Percentiles rank a stretch among this genome's conserved stretches.
phyloP scores from a whole-genome alignment of 2,797 vertebrate species.

The Malurus splendens region DNA sequence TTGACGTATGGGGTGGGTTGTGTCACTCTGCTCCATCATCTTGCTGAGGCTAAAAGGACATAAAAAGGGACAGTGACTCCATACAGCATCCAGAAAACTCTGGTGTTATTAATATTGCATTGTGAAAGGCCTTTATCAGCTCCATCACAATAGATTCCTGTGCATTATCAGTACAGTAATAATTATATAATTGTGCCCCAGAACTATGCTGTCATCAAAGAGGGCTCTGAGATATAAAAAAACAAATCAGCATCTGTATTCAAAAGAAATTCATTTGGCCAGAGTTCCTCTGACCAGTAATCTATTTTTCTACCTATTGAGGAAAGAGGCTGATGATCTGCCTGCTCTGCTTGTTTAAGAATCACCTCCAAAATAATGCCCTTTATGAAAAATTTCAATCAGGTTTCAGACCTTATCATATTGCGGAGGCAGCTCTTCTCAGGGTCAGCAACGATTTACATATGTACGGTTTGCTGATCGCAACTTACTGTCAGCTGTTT shows the following conservation, averaged over 20 bases:
- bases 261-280: constrained; percentile 1
- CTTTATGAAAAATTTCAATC: constrained; percentile 55
- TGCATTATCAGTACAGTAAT: neutral
- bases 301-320: neutral
- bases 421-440: constrained; percentile 49
- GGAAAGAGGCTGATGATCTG: neutral
- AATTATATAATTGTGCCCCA: neutral
- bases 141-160: neutral
- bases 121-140: neutral
- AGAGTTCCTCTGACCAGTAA: neutral
- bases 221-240: neutral
- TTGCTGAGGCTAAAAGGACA: neutral
- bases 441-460: constrained; percentile 50
- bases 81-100: neutral
- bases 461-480: constrained; percentile 30
- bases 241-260: neutral
- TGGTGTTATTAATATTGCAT: neutral
- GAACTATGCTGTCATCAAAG: neutral
- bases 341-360: constrained; percentile 19
- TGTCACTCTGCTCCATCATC: neutral
- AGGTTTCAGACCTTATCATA: constrained; percentile 50
- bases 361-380: constrained; percentile 49
- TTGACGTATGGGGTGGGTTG: neutral
- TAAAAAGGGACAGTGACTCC: neutral
- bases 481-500: constrained; percentile 53